phyloP scores from a whole-genome alignment of 2,797 vertebrate species.

The Harpagifer antarcticus region DNA sequence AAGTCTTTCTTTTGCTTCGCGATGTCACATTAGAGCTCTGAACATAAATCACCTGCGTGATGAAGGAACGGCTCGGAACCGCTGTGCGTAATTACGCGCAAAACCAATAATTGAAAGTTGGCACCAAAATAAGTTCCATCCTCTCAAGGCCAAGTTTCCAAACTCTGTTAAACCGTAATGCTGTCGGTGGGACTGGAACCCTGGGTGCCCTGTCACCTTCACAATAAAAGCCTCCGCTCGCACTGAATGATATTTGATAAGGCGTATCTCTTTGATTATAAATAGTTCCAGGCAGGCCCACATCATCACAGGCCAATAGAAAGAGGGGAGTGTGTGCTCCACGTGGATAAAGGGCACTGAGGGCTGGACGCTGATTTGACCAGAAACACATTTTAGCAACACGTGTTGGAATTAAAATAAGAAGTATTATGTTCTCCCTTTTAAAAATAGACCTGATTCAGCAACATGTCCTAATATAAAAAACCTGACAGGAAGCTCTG shows the following conservation, averaged over 20 bases:
- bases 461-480: slow-evolving; percentile 1
- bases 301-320: slow-evolving; percentile 55
- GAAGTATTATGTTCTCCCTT: slow-evolving; percentile 9
- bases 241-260: slow-evolving; percentile 48
- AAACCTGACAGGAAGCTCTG: slow-evolving; percentile 31
- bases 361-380: slow-evolving; percentile 53
- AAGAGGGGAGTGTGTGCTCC: slow-evolving; percentile 49
- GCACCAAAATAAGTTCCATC: slow-evolving; percentile 37
- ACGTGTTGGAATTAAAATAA: slow-evolving; percentile 30
- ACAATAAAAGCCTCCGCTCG: slow-evolving; percentile 32
- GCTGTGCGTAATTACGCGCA: slow-evolving; percentile 67
- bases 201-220: slow-evolving; percentile 29
- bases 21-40: slow-evolving; percentile 37
- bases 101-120: slow-evolving; percentile 41
- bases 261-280: slow-evolving; percentile 60
- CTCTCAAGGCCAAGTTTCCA: slow-evolving; percentile 36
- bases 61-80: slow-evolving; percentile 27
- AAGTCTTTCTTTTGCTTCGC: slow-evolving; percentile 21
- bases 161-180: slow-evolving; percentile 27
- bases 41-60: slow-evolving; percentile 53
- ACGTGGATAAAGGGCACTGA: slow-evolving; percentile 45
- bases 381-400: slow-evolving; percentile 37
- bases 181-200: slow-evolving; percentile 16
- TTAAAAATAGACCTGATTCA: slow-evolving; percentile 15
- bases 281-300: slow-evolving; percentile 63